These are phyloP conservation scores for Acomys russatus DNA, from an alignment of 2,797 vertebrate species.

Conservation along the genomic window DNA sequence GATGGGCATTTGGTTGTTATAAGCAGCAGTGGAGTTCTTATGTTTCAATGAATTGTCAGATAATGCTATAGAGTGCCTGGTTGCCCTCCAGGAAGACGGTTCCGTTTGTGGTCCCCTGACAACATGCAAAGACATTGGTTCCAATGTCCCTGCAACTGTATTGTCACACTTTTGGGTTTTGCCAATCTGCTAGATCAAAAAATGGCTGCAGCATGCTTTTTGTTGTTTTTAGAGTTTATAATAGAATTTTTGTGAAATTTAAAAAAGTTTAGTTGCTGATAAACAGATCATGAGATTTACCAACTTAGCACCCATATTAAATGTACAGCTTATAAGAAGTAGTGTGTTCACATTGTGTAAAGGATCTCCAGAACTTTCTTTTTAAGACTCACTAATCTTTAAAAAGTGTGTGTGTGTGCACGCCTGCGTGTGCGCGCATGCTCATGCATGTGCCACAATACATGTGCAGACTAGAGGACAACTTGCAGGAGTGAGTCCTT, in stretches of 20 bases:
- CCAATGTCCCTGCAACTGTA: not conserved
- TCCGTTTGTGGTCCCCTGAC: not conserved
- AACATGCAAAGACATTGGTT: not conserved
- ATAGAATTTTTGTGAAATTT: conserved; percentile 22
- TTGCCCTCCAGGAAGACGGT: not conserved
- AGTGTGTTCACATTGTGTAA: not conserved
- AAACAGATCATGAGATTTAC: conserved; percentile 23
- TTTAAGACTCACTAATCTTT: not conserved
- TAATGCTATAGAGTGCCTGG: not conserved
- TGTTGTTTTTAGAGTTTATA: conserved; percentile 46
- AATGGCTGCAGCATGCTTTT: conserved; percentile 2
- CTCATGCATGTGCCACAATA: not conserved
- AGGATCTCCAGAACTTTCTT: not conserved
- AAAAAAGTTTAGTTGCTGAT: conserved; percentile 24
- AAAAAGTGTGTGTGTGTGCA: not conserved
- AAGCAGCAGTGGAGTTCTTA: conserved; percentile 7
- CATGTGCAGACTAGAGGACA: not conserved
- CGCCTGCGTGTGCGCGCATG: no score
- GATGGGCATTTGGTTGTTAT: not conserved
- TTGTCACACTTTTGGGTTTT: conserved; percentile 36
- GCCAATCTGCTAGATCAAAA: conserved; percentile 24
- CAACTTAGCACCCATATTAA: not conserved
- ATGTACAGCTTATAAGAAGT: not conserved
- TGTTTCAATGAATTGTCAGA: not conserved
- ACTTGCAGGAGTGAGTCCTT: not conserved